Base-by-base conservation (phyloP, 2,113 vertebrate species). In the Laterallus jamaicensis region DNA sequence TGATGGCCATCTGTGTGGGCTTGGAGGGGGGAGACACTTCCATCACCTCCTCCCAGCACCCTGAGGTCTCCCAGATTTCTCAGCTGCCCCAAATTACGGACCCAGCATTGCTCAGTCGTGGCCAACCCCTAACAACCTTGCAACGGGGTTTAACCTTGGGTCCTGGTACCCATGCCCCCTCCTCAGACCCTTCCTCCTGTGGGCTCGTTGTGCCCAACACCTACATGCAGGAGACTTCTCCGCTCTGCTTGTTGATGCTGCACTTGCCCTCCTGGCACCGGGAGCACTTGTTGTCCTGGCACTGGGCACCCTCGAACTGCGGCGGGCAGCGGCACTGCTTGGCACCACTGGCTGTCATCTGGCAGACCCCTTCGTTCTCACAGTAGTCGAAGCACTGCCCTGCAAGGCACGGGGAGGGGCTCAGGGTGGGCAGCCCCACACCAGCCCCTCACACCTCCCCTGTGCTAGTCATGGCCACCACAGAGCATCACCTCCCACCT, bases 251-350 rank as follows among this genome's bases (percentile, higher is more conserved):
- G 84, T 97, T 98, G 76, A 97, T 94, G 93, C 88, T 96, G 71
- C 99, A 99, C 90, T 98, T 98, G 91, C 99, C 99, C 10, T 98
- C 97, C n/a, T 98, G 98, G 25, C 99, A 99, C 96, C 99, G 99
- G 28, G 96, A 97, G 91, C 99, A 99, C 60, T 98, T 99, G 97
- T 98, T 97, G 66, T 98, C 96, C 94, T 99, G 98, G 82, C 99
- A 99, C 66, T 96, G 97, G 8, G 88, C 17, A 0, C 99, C 99
- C 40, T 99, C 98, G 11, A 97, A 99, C 68, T 98, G 97, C 5
- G 95, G 94, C 0, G 98, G 94, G 88, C 99, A 99, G 92, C 97
- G 98, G 73, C 99, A 99, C 82, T 98, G 98, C 84, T 98, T 98
- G 93, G 97, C 96, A 14, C 98, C 98, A 0, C 98, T 98, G 11